Percentiles rank a stretch among this genome's conserved stretches.
Conservation (phyloP, 2,888 invertebrate species). For the Drosophila lacicola region DNA sequence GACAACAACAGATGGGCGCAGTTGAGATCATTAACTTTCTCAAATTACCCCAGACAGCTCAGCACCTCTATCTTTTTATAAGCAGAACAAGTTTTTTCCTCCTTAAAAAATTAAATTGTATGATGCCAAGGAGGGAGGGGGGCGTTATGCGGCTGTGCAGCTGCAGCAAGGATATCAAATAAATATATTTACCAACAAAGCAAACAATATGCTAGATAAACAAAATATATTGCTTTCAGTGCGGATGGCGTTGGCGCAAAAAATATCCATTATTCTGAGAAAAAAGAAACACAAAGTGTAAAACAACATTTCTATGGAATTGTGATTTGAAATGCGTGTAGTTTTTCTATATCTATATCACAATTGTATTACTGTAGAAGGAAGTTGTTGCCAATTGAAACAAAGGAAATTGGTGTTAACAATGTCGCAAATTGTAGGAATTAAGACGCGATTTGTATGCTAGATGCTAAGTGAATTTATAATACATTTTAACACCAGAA, state of each 20-base stretch:
- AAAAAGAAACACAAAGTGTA: constrained; percentile 18
- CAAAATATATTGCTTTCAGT: constrained; percentile 23
- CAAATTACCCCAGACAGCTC: constrained; percentile 67
- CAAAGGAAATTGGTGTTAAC: constrained; percentile 36
- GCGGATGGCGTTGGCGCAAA: not conserved
- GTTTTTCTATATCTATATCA: constrained; percentile 19
- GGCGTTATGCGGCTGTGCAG: constrained; percentile 18
- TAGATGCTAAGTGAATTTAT: constrained; percentile 12
- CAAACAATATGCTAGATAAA: constrained; percentile 27
- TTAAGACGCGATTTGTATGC: constrained; percentile 58
- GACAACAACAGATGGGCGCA: constrained; percentile 66
- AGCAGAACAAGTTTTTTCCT: constrained; percentile 10
- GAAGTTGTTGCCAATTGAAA: constrained; percentile 57
- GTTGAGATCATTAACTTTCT: constrained; percentile 66
- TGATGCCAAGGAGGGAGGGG: not conserved
- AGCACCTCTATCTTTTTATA: constrained; percentile 42
- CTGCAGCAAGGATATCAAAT: constrained; percentile 20
- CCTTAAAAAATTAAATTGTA: not conserved
- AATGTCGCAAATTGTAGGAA: constrained; percentile 19
- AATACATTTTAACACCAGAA: constrained; percentile 53
- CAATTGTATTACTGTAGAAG: constrained; percentile 23
- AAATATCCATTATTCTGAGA: constrained; percentile 9
- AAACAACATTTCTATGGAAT: constrained; percentile 36
- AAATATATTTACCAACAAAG: constrained; percentile 1
- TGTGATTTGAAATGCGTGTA: constrained; percentile 20